These are phyloP conservation scores for Octomys mimax DNA, from an alignment of 2,797 vertebrate species.

Conservation along the genomic window DNA sequence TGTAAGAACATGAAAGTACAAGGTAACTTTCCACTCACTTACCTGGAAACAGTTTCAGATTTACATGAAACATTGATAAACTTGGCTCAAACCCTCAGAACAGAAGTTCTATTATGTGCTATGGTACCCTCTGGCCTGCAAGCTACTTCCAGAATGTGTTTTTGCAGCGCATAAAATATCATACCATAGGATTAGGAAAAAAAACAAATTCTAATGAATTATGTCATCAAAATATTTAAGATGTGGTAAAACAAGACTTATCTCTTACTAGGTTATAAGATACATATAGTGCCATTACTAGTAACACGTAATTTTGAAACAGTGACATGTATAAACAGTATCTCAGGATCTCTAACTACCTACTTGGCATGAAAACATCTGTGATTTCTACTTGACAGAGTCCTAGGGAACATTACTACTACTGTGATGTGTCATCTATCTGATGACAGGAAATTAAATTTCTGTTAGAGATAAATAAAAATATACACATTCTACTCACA, in stretches of 20 bases:
- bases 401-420: background rate
- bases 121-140: background rate
- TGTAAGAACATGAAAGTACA: background rate
- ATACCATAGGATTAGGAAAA: background rate
- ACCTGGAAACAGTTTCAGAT: slow-evolving; percentile 14
- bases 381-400: background rate
- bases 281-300: background rate
- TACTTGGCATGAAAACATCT: slow-evolving; percentile 21
- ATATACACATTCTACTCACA: background rate
- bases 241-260: background rate
- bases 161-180: background rate
- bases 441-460: slow-evolving; percentile 37
- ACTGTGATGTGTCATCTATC: background rate
- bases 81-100: background rate
- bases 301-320: slow-evolving; percentile 19
- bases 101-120: background rate
- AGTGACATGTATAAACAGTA: background rate
- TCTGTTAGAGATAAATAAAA: slow-evolving; percentile 13
- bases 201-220: slow-evolving; percentile 7
- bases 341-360: background rate
- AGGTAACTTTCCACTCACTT: slow-evolving; percentile 2
- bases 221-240: slow-evolving; percentile 21
- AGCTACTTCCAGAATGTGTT: slow-evolving; percentile 21
- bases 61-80: background rate
- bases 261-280: background rate